Evolutionary conservation across 2,113 vertebrate genomes (phyloP).

Genomic region (Notechis scutatus): DNA sequence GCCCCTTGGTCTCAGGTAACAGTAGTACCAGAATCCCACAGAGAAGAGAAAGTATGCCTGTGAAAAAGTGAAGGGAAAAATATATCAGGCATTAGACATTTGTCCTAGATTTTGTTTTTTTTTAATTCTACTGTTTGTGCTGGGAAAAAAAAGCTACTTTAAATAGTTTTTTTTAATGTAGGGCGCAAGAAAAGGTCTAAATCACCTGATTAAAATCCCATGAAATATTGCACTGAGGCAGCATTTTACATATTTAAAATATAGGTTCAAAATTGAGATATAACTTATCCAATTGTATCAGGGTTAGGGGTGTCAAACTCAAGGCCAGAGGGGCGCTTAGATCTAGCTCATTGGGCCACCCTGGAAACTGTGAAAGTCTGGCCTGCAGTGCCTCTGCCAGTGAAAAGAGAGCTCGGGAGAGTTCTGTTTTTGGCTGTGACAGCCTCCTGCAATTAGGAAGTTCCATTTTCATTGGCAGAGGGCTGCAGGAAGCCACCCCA

Average conservation of each 20-base stretch:
- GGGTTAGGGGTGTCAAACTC: too few relatives aligned
- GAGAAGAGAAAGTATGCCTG: conserved; percentile 80
- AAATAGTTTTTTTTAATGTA: background rate
- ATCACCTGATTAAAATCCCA: background rate
- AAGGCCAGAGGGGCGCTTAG: too few relatives aligned
- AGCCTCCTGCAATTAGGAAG: too few relatives aligned
- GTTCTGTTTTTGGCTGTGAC: too few relatives aligned
- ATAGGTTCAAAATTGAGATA: background rate
- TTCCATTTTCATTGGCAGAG: too few relatives aligned
- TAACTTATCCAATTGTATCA: background rate
- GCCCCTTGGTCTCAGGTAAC: conserved; percentile 89
- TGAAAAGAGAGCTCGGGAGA: too few relatives aligned
- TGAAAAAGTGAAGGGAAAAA: background rate
- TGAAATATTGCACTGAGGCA: background rate
- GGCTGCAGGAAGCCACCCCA: too few relatives aligned
- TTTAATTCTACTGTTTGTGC: background rate
- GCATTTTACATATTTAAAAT: background rate
- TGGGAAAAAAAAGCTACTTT: background rate
- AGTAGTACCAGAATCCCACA: conserved; percentile 84
- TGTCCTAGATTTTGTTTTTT: background rate
- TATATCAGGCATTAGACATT: background rate
- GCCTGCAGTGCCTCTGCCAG: too few relatives aligned
- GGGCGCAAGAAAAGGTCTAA: background rate
- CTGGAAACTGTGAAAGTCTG: too few relatives aligned
- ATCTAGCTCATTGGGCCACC: too few relatives aligned